Conservation (phyloP, 1,140 invertebrate genomes). For the Thalassaphorura encarpata region DNA sequence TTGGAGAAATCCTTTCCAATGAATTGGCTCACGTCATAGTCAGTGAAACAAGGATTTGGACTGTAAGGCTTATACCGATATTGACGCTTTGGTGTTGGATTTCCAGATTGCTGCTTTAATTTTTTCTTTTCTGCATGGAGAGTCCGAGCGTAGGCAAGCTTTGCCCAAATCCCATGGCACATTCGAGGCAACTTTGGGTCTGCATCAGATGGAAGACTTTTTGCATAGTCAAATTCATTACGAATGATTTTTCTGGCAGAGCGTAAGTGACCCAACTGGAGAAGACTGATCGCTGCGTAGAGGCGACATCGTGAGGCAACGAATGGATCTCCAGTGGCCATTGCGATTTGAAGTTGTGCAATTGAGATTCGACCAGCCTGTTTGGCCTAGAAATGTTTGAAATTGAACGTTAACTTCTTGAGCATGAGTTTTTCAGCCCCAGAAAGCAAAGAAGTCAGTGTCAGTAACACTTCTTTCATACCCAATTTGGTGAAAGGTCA, state of each 20-base stretch:
- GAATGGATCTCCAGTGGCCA: conserved; percentile 66
- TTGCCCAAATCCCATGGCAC: conserved; percentile 75
- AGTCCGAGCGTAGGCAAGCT: conserved; percentile 38
- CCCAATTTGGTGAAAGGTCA: conserved; percentile 66
- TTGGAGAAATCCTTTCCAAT: no score
- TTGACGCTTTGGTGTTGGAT: no score
- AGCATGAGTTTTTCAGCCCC: not conserved
- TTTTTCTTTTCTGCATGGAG: no score
- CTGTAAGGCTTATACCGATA: no score
- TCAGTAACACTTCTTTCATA: conserved; percentile 41
- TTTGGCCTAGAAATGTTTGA: conserved; percentile 55
- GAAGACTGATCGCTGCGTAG: conserved; percentile 74
- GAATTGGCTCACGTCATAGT: no score
- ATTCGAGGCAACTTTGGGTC: conserved; percentile 52
- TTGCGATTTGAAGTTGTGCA: conserved; percentile 66
- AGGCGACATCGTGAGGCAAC: conserved; percentile 65
- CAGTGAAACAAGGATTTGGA: no score
- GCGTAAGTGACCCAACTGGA: conserved; percentile 62
- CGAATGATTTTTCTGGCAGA: conserved; percentile 55
- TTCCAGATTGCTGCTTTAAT: no score
- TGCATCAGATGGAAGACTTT: conserved; percentile 23
- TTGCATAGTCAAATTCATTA: conserved; percentile 49
- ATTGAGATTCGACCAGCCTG: conserved; percentile 76
- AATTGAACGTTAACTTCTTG: conserved; percentile 33
- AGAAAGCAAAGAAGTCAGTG: no score